Evolutionary conservation across 1,140 invertebrate genomes (phyloP).

Genomic region (Maniola jurtina): DNA sequence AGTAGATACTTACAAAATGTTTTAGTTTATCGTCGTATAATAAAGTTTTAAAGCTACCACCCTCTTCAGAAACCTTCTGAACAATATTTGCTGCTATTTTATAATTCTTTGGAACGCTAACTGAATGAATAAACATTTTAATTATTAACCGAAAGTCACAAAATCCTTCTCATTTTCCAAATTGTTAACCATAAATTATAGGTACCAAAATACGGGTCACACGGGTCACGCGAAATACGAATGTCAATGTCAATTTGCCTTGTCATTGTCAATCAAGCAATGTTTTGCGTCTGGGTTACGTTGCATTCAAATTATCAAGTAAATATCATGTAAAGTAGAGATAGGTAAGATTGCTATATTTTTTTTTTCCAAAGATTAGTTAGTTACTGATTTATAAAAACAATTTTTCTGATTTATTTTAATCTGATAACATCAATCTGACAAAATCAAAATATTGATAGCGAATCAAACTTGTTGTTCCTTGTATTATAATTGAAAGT

Average conservation of each 20-base stretch:
- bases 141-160: background rate
- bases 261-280: too few species aligned
- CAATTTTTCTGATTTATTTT: too few species aligned
- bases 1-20: slow-evolving; percentile 63
- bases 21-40: slow-evolving; percentile 84
- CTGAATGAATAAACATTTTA: slow-evolving; percentile 83
- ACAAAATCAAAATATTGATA: too few species aligned
- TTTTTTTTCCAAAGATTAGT: too few species aligned
- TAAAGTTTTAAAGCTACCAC: slow-evolving; percentile 85
- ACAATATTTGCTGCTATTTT: slow-evolving; percentile 85
- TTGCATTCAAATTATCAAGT: background rate
- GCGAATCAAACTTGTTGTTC: too few species aligned
- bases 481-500: too few species aligned
- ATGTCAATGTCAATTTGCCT: too few species aligned
- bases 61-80: slow-evolving; percentile 82
- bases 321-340: background rate
- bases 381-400: too few species aligned
- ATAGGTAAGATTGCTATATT: too few species aligned
- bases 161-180: background rate
- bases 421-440: too few species aligned
- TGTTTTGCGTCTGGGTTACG: too few species aligned
- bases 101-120: slow-evolving; percentile 88
- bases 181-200: background rate
- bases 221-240: background rate
- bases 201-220: background rate